A percentile compares a stretch with the other conserved stretches of the same genome.
These are phyloP conservation scores for Zootermopsis nevadensis DNA, from an alignment of 2,888 invertebrate genomes.

Conservation along the genomic window DNA sequence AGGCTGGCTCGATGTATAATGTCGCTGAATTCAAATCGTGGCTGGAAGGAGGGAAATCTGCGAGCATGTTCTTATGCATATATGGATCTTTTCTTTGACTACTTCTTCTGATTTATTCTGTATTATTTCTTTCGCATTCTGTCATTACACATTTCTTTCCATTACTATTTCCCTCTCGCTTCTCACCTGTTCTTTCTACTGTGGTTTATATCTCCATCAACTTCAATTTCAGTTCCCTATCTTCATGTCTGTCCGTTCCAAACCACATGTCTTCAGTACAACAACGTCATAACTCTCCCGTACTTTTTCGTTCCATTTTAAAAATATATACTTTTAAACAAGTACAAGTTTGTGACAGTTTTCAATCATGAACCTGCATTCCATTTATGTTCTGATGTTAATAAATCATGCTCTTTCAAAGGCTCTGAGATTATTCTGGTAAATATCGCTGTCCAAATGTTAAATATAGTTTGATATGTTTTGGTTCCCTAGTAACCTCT, in stretches of 20 bases:
- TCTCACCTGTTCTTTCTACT: background rate
- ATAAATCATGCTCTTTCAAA: too few relatives aligned
- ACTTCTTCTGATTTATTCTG: background rate
- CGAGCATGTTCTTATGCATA: background rate
- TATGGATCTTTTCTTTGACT: constrained; percentile 6
- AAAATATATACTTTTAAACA: background rate
- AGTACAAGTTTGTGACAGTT: too few relatives aligned
- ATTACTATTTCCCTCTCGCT: background rate
- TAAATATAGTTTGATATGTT: too few relatives aligned
- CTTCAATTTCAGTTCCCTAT: background rate
- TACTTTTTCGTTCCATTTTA: background rate
- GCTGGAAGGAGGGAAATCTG: background rate
- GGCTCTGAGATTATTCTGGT: too few relatives aligned
- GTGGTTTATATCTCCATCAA: background rate
- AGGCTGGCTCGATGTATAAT: background rate
- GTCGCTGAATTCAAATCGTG: constrained; percentile 22
- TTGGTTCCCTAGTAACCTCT: too few relatives aligned
- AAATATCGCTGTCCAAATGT: too few relatives aligned
- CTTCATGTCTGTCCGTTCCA: background rate
- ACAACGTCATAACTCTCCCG: background rate
- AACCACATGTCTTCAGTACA: background rate
- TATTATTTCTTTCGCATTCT: background rate
- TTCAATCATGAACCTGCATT: too few relatives aligned
- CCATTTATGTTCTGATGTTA: too few relatives aligned
- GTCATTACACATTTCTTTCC: background rate